Evolutionary conservation across 2,888 invertebrate genomes (phyloP), one percentile per base, ranked within the genome.

Genomic region (Netelia inedita): DNA sequence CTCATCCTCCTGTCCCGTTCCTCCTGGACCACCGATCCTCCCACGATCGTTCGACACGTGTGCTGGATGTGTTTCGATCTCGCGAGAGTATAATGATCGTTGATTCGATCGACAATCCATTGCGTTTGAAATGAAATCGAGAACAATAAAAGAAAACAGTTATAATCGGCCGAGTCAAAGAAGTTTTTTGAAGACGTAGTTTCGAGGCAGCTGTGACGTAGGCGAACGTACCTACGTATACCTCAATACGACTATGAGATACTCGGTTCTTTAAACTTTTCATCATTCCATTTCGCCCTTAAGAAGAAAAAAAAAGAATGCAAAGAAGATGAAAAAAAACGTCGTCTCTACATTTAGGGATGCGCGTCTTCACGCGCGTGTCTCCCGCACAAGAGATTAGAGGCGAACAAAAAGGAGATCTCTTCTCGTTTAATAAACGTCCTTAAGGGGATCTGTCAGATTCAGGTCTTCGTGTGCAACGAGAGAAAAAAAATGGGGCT

Each of bases 381-480:
- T 65, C 41, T 28, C 50, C 16, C 41, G 28, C 69, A 35, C 59
- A 41, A 66, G 69, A 69, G 74, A 81, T 69, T 75, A 75, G 74
- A 50, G 16, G 50, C 50, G 55, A 74, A 75, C 19, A 75, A 75
- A 65, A 76, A 66, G 41, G 28, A 65, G 23, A 23, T 63, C 55
- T 66, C 66, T 68, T 79, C 41, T 81, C 66, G 63, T 81, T 35
- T 86, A 81, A 84, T 86, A 86, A 78, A 85, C 82, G 61, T 53
- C 16, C 23, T 85, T 68, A 79, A 72, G 53, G 80, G 76, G 53
- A 43, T 68, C 86, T 84, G 83, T 84, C 86, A 81, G 81, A 66
- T 69, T 83, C 86, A 68, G 79, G 50, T 71, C 82, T 86, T 84
- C 68, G 80, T 79, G 72, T 76, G 82, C 82, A 72, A 46, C 55